These are phyloP conservation scores for Lithobates sylvaticus DNA, from an alignment of 2,797 vertebrate genomes.

Conservation along the genomic window DNA sequence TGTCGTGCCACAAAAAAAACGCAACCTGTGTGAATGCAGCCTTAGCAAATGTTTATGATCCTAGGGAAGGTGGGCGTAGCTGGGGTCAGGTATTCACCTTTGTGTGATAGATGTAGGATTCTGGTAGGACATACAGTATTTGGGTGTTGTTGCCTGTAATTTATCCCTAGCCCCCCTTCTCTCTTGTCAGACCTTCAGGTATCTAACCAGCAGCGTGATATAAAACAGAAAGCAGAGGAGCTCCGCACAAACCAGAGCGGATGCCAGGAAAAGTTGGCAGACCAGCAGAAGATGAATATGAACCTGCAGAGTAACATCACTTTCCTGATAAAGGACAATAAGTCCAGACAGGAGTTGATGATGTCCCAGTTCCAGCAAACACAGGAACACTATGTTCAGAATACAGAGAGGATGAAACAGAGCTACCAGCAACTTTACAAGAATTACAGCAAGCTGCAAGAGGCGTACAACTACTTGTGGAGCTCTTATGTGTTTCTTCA, in stretches of 20 bases:
- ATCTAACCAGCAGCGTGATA: not conserved
- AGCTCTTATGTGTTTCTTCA: constrained; percentile 1
- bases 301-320: constrained; percentile 9
- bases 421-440: not conserved
- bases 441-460: not conserved
- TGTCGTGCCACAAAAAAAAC: too few relatives aligned
- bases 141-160: not conserved
- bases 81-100: not conserved
- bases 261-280: not conserved
- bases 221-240: not conserved
- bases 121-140: not conserved
- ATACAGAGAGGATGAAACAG: not conserved
- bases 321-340: not conserved
- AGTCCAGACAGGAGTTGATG: not conserved
- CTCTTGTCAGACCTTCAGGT: constrained; percentile 5
- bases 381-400: not conserved
- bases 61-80: not conserved
- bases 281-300: not conserved
- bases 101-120: not conserved
- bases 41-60: not conserved
- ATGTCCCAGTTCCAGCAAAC: not conserved
- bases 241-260: constrained; percentile 14
- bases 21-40: too few relatives aligned
- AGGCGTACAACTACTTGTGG: not conserved
- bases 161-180: too few relatives aligned